Percentiles rank a stretch among this genome's conserved stretches.
Conservation (phyloP, 2,113 vertebrate genomes). For the Chloebia gouldiae region DNA sequence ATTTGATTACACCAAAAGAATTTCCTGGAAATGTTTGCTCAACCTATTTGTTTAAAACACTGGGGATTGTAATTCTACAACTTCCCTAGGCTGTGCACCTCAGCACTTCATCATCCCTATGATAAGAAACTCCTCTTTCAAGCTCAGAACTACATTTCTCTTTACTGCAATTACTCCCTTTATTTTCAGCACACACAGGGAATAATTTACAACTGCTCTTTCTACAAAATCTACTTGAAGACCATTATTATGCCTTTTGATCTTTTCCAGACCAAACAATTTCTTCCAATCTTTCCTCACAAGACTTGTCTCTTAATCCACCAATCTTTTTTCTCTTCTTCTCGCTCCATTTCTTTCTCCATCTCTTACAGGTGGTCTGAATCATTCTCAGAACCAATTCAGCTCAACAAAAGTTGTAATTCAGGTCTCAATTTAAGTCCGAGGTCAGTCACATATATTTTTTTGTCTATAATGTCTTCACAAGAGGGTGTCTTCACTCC, state of each 20-base stretch:
- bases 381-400: background rate
- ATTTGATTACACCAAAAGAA: background rate
- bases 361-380: background rate
- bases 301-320: background rate
- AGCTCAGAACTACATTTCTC: background rate
- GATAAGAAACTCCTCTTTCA: conserved; percentile 19
- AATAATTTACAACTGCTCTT: background rate
- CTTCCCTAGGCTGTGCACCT: background rate
- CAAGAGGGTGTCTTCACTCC: background rate
- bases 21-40: conserved; percentile 36
- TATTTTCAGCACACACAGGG: background rate
- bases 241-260: background rate
- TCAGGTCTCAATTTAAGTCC: background rate
- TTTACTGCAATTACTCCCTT: background rate
- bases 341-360: background rate
- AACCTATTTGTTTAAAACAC: conserved; percentile 1
- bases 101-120: background rate
- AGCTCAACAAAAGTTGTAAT: background rate
- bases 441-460: background rate
- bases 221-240: background rate
- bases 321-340: background rate
- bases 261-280: background rate
- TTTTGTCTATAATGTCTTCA: background rate
- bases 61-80: background rate
- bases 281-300: background rate